phyloP scores from a whole-genome alignment of 2,888 invertebrate genomes.

The Pollenia amentaria region DNA sequence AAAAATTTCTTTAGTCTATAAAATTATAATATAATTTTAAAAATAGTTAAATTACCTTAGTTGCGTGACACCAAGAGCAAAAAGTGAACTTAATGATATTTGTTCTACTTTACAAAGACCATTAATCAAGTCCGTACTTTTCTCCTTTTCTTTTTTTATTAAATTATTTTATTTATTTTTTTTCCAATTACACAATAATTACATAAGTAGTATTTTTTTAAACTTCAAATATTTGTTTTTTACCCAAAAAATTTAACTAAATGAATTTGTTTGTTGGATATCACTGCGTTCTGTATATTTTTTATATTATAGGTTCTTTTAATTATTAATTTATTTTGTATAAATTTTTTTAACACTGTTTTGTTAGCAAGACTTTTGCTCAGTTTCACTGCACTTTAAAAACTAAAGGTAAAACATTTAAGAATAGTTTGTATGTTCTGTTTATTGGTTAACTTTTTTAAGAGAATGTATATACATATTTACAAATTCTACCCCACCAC shows the following conservation, averaged over 20 bases:
- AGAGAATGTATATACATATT: slow-evolving; percentile 33
- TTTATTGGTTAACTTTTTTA: slow-evolving; percentile 10
- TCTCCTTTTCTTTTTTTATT: slow-evolving; percentile 3
- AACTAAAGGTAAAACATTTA: slow-evolving; percentile 56
- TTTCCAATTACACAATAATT: slow-evolving; percentile 65
- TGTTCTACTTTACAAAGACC: slow-evolving; percentile 48
- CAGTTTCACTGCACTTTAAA: slow-evolving; percentile 52
- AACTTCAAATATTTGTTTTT: slow-evolving; percentile 27
- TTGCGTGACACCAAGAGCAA: slow-evolving; percentile 60
- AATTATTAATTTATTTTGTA: slow-evolving; percentile 44
- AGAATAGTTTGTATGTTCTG: slow-evolving; percentile 12
- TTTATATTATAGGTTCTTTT: slow-evolving; percentile 30
- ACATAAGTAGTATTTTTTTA: slow-evolving; percentile 64
- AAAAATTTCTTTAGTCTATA: neutral
- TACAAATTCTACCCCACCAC: neutral
- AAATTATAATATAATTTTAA: neutral
- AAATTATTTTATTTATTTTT: neutral
- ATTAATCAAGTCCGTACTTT: slow-evolving; percentile 40
- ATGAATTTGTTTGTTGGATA: slow-evolving; percentile 12
- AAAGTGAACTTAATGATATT: neutral
- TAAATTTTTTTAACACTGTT: neutral
- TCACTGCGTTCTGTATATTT: slow-evolving; percentile 1
- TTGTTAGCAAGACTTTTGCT: slow-evolving; percentile 16
- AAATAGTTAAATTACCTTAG: slow-evolving; percentile 37
- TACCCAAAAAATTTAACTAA: neutral